Evolutionary conservation across 2,113 vertebrate species (phyloP).

Genomic region (Sceloporus undulatus): DNA sequence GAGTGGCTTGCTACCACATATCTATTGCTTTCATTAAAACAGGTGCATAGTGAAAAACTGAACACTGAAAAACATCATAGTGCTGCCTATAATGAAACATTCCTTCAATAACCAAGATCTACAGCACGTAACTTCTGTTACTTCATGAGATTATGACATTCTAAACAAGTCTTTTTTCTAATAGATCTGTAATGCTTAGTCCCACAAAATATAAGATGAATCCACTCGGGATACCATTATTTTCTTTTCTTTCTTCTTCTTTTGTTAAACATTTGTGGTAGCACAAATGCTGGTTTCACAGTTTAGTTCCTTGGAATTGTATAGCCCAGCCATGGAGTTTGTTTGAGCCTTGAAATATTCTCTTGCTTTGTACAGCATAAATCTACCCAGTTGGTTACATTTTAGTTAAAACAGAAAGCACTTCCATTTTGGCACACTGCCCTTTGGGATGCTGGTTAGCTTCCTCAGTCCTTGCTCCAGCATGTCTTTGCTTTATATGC

Average conservation of each 20-base stretch:
- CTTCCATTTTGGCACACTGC: background rate
- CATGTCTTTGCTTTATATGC: background rate
- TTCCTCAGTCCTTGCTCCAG: background rate
- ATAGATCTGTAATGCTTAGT: slow-evolving; percentile 3
- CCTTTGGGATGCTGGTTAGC: background rate
- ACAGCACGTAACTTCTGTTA: slow-evolving; percentile 5
- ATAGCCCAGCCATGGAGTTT: background rate
- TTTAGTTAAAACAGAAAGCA: background rate
- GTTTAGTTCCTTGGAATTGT: slow-evolving; percentile 22
- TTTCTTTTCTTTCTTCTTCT: background rate
- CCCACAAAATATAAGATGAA: slow-evolving; percentile 4
- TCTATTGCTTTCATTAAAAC: slow-evolving; percentile 16
- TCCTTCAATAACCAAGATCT: slow-evolving; percentile 21
- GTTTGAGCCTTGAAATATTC: background rate
- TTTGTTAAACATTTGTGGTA: background rate
- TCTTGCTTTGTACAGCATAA: background rate
- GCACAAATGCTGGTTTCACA: slow-evolving; percentile 30
- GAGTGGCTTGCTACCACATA: background rate
- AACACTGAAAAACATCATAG: background rate
- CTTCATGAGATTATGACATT: background rate
- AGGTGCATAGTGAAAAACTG: background rate
- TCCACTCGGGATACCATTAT: background rate
- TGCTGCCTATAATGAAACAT: background rate
- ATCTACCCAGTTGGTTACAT: background rate
- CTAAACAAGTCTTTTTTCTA: slow-evolving; percentile 17